Conservation (phyloP, 2,797 vertebrate genomes). For the Yasuhikotakia modesta region DNA sequence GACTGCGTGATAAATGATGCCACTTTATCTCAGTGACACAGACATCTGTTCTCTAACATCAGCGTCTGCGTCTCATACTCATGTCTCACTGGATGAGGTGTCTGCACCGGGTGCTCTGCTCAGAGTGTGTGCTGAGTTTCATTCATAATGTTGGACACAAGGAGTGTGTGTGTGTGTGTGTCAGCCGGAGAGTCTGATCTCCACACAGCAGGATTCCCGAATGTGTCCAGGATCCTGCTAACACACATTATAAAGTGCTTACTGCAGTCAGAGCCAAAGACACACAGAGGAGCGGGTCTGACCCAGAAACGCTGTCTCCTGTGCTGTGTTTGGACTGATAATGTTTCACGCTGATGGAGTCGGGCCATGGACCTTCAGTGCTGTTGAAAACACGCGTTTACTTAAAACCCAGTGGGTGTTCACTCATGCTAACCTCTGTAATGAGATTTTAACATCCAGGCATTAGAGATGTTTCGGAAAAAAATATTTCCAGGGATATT, state of each 20-base stretch:
- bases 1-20: conserved; percentile 20
- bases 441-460: conserved; percentile 31
- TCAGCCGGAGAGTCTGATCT: conserved; percentile 61
- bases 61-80: neutral
- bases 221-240: conserved; percentile 62
- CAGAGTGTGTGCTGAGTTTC: conserved; percentile 14
- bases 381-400: conserved; percentile 21
- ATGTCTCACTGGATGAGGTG: conserved; percentile 28
- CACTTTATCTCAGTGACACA: conserved; percentile 46
- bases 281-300: conserved; percentile 64
- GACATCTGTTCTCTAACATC: conserved; percentile 25
- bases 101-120: conserved; percentile 20
- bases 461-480: conserved; percentile 20
- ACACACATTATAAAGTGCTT: conserved; percentile 62
- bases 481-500: neutral
- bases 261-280: conserved; percentile 72
- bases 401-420: conserved; percentile 30
- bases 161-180: conserved; percentile 34
- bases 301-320: conserved; percentile 74
- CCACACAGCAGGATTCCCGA: conserved; percentile 52
- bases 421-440: conserved; percentile 35
- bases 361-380: conserved; percentile 45
- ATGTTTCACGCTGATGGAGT: conserved; percentile 46
- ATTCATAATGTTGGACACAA: conserved; percentile 16
- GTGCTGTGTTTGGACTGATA: conserved; percentile 60